These are phyloP conservation scores for Oncorhynchus mykiss DNA, from an alignment of 2,113 vertebrate genomes.

Conservation along the genomic window DNA sequence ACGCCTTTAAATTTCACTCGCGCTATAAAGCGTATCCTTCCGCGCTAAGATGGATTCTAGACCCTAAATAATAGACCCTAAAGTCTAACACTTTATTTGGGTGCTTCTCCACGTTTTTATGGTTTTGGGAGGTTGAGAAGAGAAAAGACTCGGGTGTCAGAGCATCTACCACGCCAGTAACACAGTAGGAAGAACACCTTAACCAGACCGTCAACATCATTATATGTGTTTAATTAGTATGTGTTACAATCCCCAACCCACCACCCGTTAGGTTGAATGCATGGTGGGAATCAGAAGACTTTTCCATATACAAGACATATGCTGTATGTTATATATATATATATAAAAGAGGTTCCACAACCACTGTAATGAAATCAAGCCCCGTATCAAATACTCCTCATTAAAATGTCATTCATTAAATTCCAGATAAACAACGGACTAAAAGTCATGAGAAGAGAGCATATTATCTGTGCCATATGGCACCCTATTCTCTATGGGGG, in stretches of 20 bases:
- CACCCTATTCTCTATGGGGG: no score
- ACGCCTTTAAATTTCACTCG: no score
- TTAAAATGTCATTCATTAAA: constrained; percentile 55
- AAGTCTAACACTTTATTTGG: no score
- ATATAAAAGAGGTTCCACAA: constrained; percentile 52
- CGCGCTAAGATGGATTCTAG: no score
- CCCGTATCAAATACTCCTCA: constrained; percentile 50
- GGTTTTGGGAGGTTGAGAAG: no score
- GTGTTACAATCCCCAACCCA: constrained; percentile 10
- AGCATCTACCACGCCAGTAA: neutral
- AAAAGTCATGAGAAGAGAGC: constrained; percentile 24
- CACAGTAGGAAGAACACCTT: neutral
- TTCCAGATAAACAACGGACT: constrained; percentile 52
- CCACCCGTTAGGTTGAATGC: constrained; percentile 48
- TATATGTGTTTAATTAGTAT: neutral
- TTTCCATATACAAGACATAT: constrained; percentile 43
- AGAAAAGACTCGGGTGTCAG: no score
- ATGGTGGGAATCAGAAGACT: constrained; percentile 56
- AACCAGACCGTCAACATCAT: neutral
- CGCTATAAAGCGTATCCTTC: no score
- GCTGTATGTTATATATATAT: constrained; percentile 34
- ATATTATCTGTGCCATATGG: no score
- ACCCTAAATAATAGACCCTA: no score
- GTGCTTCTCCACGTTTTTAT: no score
- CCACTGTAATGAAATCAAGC: constrained; percentile 70